A percentile compares a stretch with the other conserved stretches of the same genome.
Conservation (phyloP, 2,888 invertebrate genomes). For the Pandemis heparana region DNA sequence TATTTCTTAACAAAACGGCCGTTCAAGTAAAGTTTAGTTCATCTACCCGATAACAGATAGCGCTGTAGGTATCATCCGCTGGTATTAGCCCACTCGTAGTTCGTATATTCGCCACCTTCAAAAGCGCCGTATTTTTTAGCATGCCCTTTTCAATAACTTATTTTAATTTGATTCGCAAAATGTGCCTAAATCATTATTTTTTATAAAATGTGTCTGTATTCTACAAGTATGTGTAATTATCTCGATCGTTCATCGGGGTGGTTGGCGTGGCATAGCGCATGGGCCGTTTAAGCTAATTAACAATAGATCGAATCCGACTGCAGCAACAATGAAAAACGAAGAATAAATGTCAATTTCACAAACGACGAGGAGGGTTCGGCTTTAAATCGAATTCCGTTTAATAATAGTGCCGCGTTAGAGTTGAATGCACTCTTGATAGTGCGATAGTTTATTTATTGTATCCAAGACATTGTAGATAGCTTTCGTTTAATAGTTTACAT, state of each 20-base stretch:
- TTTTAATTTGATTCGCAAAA: not conserved
- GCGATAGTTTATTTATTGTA: conserved; percentile 79
- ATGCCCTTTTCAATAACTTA: not conserved
- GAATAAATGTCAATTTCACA: conserved; percentile 86
- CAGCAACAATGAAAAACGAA: conserved; percentile 85
- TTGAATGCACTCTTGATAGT: conserved; percentile 83
- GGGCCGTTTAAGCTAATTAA: conserved; percentile 84
- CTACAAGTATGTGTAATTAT: conserved; percentile 20
- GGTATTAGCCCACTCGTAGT: conserved; percentile 53
- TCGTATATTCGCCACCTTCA: conserved; percentile 48
- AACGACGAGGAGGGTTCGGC: conserved; percentile 84
- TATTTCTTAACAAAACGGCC: not conserved
- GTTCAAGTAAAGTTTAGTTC: conserved; percentile 43
- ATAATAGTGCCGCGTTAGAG: conserved; percentile 83
- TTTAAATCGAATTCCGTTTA: conserved; percentile 85
- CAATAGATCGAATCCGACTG: conserved; percentile 83
- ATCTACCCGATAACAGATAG: conserved; percentile 79
- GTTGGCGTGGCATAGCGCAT: conserved; percentile 70
- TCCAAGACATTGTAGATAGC: conserved; percentile 58
- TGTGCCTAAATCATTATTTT: not conserved
- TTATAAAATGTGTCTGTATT: not conserved
- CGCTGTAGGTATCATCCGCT: conserved; percentile 58
- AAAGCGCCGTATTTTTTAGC: conserved; percentile 5
- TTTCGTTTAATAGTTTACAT: conserved; percentile 53
- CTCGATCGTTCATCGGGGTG: conserved; percentile 50